Base-by-base conservation (phyloP, 2,113 vertebrate genomes). In the Phyllostomus hastatus region DNA sequence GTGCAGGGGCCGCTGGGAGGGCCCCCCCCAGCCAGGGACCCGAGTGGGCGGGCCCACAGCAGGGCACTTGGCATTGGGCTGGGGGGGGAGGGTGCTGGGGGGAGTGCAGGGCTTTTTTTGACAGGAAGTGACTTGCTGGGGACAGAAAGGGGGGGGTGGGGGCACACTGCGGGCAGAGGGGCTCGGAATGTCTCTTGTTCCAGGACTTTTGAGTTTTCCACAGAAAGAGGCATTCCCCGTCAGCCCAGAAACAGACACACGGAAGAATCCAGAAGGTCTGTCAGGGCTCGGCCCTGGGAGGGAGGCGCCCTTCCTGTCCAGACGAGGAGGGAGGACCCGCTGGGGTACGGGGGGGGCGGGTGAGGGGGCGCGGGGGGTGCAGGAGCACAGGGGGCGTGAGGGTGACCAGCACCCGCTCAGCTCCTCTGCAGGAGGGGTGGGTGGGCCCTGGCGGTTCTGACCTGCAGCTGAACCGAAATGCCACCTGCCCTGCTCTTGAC, bases 221-320 rank as follows among this genome's bases (percentile, higher is more conserved):
- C 19, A 96, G 33, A n/a, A 35, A 89, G 94, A 88, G 96, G 87
- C 17, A 80, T 92, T 95, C 88, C 97, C 72, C 88, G 59, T 78
- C 83, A 69, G 89, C 72, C 94, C 83, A 98, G 97, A 97, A 97
- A 97, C 95, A 97, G 96, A 95, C 96, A 96, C 96, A 95, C 88
- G 94, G 97, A 82, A 97, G 93, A 96, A 96, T 81, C 97, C 86
- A 11, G 96, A 93, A 97, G 97, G 97, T 95, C 94, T 97, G 97
- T 84, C 93, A 89, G 94, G 94, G 20, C 0, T 5, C 16, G 93
- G 97, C 3, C 64, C 96, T 80, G 48, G 9, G 46, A 92, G 88
- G 90, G 97, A 96, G 98, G 92, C 28, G 95, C 98, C 96, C 95
- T 97, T 97, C 97, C 96, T 95, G 64, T 96, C 85, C 75, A 33